Evolutionary conservation across 2,797 vertebrate genomes (phyloP).

Genomic region (Tamandua tetradactyla): DNA sequence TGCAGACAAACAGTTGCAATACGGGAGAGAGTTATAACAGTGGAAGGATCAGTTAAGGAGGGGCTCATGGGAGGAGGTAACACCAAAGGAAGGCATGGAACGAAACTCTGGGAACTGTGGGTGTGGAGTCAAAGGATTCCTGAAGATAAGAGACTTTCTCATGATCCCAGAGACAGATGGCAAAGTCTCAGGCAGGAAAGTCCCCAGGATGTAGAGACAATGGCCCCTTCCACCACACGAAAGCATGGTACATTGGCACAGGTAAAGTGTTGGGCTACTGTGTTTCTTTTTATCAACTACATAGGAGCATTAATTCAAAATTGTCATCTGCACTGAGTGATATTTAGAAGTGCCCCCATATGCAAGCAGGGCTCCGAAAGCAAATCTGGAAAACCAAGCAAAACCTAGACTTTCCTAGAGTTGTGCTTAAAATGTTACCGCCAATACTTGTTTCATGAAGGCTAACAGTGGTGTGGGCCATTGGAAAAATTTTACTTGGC

Average conservation of each 20-base stretch:
- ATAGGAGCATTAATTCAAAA: not conserved
- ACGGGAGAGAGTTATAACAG: not conserved
- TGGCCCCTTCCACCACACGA: no score
- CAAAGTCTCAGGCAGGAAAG: not conserved
- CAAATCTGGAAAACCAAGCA: not conserved
- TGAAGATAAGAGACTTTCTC: not conserved
- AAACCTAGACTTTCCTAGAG: not conserved
- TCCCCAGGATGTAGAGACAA: not conserved
- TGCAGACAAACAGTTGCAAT: not conserved
- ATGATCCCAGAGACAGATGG: not conserved
- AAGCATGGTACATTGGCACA: not conserved
- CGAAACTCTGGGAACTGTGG: not conserved
- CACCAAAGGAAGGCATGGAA: not conserved
- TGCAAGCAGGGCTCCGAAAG: not conserved
- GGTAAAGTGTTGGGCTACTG: not conserved
- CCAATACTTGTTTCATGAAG: not conserved
- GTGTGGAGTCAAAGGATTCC: no score
- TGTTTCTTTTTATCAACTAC: not conserved
- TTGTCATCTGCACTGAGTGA: not conserved
- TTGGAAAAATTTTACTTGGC: not conserved
- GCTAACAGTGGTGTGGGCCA: not conserved
- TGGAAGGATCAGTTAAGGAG: rapidly evolving
- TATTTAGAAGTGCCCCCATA: not conserved
- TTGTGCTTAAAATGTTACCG: not conserved
- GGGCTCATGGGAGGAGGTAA: not conserved